Evolutionary conservation across 92 coral and sea anemone species (phyloP).

Genomic region (Pocillopora grandis): DNA sequence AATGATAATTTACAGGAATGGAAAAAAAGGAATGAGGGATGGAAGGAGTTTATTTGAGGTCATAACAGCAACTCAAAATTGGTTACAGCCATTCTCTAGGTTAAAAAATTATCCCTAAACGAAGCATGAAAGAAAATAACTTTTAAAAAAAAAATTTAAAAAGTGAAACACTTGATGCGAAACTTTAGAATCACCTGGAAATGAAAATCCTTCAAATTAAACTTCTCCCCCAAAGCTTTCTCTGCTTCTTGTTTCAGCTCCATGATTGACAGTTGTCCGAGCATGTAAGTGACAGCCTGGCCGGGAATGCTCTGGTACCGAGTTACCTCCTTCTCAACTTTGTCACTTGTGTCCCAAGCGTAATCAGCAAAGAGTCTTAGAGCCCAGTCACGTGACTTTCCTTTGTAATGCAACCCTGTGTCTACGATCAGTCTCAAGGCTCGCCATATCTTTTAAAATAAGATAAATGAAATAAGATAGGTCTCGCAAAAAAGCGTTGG

Average conservation of each 20-base stretch:
- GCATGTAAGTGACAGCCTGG: conserved; percentile 65
- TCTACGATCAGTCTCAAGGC: conserved; percentile 69
- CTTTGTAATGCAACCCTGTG: conserved; percentile 67
- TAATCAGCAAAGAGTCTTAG: conserved; percentile 60
- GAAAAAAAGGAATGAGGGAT: no score
- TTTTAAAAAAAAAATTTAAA: no score
- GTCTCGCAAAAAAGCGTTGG: no score
- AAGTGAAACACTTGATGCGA: not conserved
- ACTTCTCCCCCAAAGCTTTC: conserved; percentile 43
- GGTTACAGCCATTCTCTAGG: no score
- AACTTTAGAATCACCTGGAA: conserved; percentile 49
- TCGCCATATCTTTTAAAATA: conserved; percentile 63
- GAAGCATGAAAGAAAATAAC: no score
- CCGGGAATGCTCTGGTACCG: conserved; percentile 87
- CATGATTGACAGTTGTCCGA: conserved; percentile 70
- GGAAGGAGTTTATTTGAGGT: no score
- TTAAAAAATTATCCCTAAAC: no score
- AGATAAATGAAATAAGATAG: not conserved
- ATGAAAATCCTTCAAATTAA: conserved; percentile 66
- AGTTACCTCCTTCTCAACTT: conserved; percentile 71
- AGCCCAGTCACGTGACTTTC: conserved; percentile 67
- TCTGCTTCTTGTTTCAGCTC: conserved; percentile 58
- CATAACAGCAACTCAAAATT: no score
- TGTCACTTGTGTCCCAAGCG: conserved; percentile 72
- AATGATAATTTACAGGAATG: no score